phyloP scores from a whole-genome alignment of 2,888 invertebrate genomes.

The Osedax fenrisi region DNA sequence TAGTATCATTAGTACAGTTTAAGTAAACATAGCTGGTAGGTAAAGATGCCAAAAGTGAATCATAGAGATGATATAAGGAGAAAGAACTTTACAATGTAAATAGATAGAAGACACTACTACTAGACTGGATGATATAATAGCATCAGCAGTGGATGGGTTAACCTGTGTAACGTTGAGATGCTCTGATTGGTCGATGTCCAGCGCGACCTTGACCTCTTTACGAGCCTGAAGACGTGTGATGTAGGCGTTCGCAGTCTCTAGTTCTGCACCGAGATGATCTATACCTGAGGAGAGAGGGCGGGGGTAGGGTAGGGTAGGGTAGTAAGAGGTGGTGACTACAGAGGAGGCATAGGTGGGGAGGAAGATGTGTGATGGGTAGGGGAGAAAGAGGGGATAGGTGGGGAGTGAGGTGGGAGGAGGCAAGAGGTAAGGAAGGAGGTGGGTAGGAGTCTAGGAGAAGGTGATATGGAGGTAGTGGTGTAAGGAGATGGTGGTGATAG shows the following conservation, averaged over 20 bases:
- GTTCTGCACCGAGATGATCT: neutral
- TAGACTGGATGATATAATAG: too few species aligned
- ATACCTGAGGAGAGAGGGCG: neutral
- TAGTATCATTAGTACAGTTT: too few species aligned
- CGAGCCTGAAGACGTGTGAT: neutral
- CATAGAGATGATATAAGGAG: too few species aligned
- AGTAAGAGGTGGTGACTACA: neutral
- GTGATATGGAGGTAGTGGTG: neutral
- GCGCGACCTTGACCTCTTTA: too few species aligned
- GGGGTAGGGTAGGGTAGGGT: neutral
- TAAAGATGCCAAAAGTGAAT: too few species aligned
- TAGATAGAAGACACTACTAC: too few species aligned
- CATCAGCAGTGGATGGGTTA: too few species aligned
- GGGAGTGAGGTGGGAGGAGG: neutral
- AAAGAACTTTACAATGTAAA: too few species aligned
- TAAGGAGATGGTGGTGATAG: neutral
- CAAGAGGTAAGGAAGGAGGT: neutral
- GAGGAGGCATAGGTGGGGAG: neutral
- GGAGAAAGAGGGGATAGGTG: neutral
- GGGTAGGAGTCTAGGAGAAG: neutral
- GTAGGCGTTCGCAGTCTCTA: neutral
- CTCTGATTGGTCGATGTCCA: too few species aligned
- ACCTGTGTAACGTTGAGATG: too few species aligned
- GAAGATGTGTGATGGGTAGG: neutral
- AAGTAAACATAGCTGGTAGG: too few species aligned